Conservation (phyloP, 2,888 invertebrate genomes). For the Lymantria dispar region DNA sequence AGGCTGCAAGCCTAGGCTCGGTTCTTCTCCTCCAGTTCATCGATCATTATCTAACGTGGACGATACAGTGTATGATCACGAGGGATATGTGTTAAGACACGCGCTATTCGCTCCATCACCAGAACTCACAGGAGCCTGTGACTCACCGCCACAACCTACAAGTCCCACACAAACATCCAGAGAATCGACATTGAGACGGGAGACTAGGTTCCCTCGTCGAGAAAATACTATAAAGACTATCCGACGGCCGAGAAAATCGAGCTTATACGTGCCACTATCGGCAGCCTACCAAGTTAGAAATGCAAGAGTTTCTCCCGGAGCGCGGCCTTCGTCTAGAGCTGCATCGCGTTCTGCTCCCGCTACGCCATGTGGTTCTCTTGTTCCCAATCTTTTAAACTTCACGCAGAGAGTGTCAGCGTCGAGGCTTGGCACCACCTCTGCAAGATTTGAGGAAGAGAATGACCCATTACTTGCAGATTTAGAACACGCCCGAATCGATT, state of each 20-base stretch:
- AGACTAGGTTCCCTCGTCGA: conserved; percentile 6
- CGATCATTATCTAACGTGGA: conserved; percentile 51
- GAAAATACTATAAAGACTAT: conserved; percentile 36
- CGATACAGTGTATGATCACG: conserved; percentile 55
- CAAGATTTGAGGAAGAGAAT: conserved; percentile 79
- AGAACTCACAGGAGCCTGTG: conserved; percentile 53
- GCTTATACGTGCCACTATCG: conserved; percentile 86
- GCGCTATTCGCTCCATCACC: conserved; percentile 50
- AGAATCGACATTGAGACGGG: conserved; percentile 85
- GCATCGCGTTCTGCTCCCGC: conserved; percentile 86
- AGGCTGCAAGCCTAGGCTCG: conserved; percentile 64
- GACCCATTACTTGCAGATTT: conserved; percentile 84
- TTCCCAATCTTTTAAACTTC: conserved; percentile 84
- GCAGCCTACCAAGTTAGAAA: conserved; percentile 57
- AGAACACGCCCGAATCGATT: conserved; percentile 54
- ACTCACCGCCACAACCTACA: conserved; percentile 91
- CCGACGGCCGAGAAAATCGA: conserved; percentile 81
- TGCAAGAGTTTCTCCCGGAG: conserved; percentile 63
- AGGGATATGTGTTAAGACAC: conserved; percentile 55
- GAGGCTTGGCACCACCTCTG: conserved; percentile 72
- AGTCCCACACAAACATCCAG: conserved; percentile 88
- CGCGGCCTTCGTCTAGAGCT: conserved; percentile 85
- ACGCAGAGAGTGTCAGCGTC: conserved; percentile 79
- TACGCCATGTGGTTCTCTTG: conserved; percentile 88
- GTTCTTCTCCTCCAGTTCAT: conserved; percentile 59